phyloP scores from a whole-genome alignment of 2,113 vertebrate species.

The Apistogramma diplotaenia region DNA sequence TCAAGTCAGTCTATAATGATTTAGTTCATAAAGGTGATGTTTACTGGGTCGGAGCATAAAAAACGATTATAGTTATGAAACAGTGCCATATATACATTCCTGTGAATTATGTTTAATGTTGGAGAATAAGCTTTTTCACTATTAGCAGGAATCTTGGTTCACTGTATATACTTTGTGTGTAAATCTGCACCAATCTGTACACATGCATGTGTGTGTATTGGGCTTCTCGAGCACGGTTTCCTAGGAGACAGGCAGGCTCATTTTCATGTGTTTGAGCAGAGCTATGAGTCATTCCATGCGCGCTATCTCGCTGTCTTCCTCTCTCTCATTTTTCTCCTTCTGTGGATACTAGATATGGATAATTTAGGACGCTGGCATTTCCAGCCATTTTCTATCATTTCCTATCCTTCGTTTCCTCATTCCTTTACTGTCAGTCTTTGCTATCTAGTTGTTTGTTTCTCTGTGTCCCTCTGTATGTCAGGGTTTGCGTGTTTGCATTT shows the following conservation, averaged over 20 bases:
- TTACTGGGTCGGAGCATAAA: not conserved
- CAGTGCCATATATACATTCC: not conserved
- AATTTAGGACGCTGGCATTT: conserved; percentile 1
- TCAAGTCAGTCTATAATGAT: not conserved
- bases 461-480: not conserved
- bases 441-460: not conserved
- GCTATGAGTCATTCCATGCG: conserved; percentile 56
- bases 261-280: conserved; percentile 55
- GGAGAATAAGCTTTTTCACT: not conserved
- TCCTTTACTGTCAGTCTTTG: not conserved
- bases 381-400: not conserved
- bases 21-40: not conserved
- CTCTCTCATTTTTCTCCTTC: conserved; percentile 8
- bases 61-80: not conserved
- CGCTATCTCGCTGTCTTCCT: not conserved
- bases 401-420: not conserved
- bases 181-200: not conserved
- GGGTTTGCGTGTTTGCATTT: not conserved
- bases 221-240: conserved; percentile 50
- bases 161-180: not conserved
- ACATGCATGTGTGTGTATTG: not conserved
- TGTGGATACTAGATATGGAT: conserved; percentile 4
- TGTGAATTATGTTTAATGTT: not conserved
- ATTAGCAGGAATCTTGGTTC: not conserved
- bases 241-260: conserved; percentile 62